These are phyloP conservation scores for Phoenicopterus ruber DNA, from an alignment of 2,113 vertebrate genomes.

Conservation along the genomic window DNA sequence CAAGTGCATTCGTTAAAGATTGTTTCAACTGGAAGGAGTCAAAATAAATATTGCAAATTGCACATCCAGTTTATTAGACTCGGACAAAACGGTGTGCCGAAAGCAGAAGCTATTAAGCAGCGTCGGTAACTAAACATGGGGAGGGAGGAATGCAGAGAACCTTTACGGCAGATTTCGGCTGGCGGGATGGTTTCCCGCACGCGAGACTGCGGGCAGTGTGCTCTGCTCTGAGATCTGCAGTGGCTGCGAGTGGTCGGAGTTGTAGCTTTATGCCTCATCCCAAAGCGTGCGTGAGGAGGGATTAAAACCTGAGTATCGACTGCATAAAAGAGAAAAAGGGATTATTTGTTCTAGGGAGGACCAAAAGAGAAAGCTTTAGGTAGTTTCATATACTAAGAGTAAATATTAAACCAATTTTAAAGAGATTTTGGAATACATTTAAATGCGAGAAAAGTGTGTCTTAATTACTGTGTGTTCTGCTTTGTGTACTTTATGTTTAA, in stretches of 20 bases:
- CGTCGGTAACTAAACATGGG: neutral
- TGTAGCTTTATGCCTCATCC: neutral
- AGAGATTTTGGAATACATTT: neutral
- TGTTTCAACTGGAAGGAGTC: neutral
- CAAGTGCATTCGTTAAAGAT: neutral
- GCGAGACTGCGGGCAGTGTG: fast-evolving
- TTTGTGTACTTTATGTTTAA: fast-evolving
- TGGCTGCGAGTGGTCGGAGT: neutral
- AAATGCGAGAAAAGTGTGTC: neutral
- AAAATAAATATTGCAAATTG: neutral
- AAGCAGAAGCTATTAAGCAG: neutral
- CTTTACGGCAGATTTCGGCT: neutral
- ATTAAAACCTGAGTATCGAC: neutral
- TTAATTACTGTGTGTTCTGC: neutral
- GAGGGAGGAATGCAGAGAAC: neutral
- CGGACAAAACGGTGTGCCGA: fast-evolving
- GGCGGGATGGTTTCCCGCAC: neutral
- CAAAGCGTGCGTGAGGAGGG: fast-evolving
- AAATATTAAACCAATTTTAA: neutral
- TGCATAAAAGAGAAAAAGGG: neutral
- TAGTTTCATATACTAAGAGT: neutral
- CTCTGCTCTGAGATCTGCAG: neutral
- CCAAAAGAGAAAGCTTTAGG: neutral
- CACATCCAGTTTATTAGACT: neutral
- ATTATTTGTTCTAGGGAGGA: neutral